Evolutionary conservation across 2,113 vertebrate species (phyloP), one percentile per base, ranked within the genome.

Genomic region (Oreochromis tanganicae): DNA sequence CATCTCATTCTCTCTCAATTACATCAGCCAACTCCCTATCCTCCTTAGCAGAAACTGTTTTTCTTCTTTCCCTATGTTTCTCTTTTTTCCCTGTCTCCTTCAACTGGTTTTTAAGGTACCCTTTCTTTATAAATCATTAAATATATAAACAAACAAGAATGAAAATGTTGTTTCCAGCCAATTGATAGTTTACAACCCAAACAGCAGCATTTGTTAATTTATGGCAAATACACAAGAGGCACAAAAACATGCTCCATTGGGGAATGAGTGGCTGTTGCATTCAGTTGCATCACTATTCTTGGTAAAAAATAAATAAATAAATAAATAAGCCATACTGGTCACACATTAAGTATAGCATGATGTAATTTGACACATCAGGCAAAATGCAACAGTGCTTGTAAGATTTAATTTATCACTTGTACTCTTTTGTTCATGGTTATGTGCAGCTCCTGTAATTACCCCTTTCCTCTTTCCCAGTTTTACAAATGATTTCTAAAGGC

Each of bases 1-100:
- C 83, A 95, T 97, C 94, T 95, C 91, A 94, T 96, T 95, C 95
- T 94, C 95, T 95, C 95, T 96, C 95, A 95, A 94, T 96, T 95
- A 95, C 95, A 95, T 94, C 95, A 94, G 90, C 94, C 91, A 88
- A 93, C 93, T 93, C 91, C 92, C 91, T 82, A 43, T 87, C 92
- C 88, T 91, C 90, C 89, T 88, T 87, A 73, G 87, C 85, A 83
- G 88, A 63, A 93, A 92, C 83, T 85, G 91, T 89, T 92, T 91
- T 88, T 83, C 89, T 91, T 95, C 81, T 85, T 84, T 56, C 66
- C 88, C 75, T 88, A 57, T 5, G 17, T 81, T 79, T 89, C 84
- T 14, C 29, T 85, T 85, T 81, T 83, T 73, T 34, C 6, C 21
- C 27, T 59, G 50, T 81, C 83, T 84, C 71, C 82, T 71, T 89